These are phyloP conservation scores for Pelecanus crispus DNA, from an alignment of 2,113 vertebrate species.

Conservation along the genomic window DNA sequence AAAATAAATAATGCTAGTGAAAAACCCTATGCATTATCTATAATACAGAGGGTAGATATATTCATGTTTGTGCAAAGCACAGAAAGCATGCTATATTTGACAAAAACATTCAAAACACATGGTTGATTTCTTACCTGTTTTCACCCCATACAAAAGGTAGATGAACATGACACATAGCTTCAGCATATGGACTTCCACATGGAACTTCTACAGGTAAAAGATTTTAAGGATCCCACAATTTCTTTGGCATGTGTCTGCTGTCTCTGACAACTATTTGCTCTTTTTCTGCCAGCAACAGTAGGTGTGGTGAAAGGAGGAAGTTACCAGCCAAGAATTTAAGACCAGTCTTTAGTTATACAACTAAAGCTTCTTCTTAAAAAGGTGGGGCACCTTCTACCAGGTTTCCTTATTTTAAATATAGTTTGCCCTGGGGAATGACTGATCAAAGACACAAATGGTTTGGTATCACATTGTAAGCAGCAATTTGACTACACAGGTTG, in stretches of 20 bases:
- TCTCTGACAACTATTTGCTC: not conserved
- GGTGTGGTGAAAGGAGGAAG: slow-evolving; percentile 67
- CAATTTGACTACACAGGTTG: slow-evolving; percentile 35
- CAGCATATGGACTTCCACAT: slow-evolving; percentile 50
- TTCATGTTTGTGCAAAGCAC: not conserved
- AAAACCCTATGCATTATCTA: not conserved
- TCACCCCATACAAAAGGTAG: slow-evolving; percentile 34
- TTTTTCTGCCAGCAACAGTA: not conserved
- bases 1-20: not conserved
- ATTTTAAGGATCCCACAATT: not conserved
- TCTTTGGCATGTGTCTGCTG: not conserved
- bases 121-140: slow-evolving; percentile 57
- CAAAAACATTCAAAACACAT: not conserved
- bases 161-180: slow-evolving; percentile 22
- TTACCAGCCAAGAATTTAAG: slow-evolving; percentile 1
- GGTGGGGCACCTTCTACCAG: slow-evolving; percentile 24
- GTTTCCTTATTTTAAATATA: slow-evolving; percentile 21
- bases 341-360: not conserved
- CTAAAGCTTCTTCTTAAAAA: slow-evolving; percentile 46
- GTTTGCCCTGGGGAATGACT: slow-evolving; percentile 39
- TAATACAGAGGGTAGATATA: not conserved
- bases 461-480: not conserved
- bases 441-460: slow-evolving; percentile 41
- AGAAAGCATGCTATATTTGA: not conserved
- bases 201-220: not conserved